Percentiles rank a stretch among this genome's conserved stretches.
These are phyloP conservation scores for Epicampocera succincta DNA, from an alignment of 2,888 invertebrate species.

Conservation along the genomic window DNA sequence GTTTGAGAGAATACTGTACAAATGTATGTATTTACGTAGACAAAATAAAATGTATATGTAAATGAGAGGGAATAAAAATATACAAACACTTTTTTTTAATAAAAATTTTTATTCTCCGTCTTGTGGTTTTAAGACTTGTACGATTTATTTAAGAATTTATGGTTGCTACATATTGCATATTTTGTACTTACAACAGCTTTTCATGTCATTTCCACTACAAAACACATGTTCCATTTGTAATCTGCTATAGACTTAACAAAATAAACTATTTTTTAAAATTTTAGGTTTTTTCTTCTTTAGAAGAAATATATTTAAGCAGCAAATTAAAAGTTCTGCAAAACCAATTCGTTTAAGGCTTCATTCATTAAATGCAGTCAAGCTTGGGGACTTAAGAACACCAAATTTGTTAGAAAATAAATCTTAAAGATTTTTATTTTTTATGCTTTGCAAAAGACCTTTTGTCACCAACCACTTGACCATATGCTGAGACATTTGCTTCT, in stretches of 20 bases:
- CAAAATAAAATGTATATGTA: too few species aligned
- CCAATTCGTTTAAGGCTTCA: slow-evolving; percentile 59
- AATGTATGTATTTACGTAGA: not conserved
- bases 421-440: slow-evolving; percentile 22
- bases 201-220: slow-evolving; percentile 58
- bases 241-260: slow-evolving; percentile 42
- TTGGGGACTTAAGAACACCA: slow-evolving; percentile 12
- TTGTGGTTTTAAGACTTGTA: slow-evolving; percentile 52
- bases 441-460: slow-evolving; percentile 23
- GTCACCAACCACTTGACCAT: slow-evolving; percentile 62
- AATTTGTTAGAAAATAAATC: slow-evolving; percentile 15
- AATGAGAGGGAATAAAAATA: too few species aligned
- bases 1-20: not conserved
- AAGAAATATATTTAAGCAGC: slow-evolving; percentile 14
- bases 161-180: slow-evolving; percentile 52
- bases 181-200: slow-evolving; percentile 59
- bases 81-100: not conserved
- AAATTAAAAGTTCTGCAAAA: slow-evolving; percentile 22
- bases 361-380: slow-evolving; percentile 45
- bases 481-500: slow-evolving; percentile 47
- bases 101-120: slow-evolving; percentile 28
- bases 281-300: slow-evolving; percentile 9
- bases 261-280: slow-evolving; percentile 10
- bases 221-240: slow-evolving; percentile 55
- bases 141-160: slow-evolving; percentile 55